Percentiles rank a stretch among this genome's conserved stretches.
Evolutionary conservation across 2,797 vertebrate genomes (phyloP).

Genomic region (Phoebastria nigripes): DNA sequence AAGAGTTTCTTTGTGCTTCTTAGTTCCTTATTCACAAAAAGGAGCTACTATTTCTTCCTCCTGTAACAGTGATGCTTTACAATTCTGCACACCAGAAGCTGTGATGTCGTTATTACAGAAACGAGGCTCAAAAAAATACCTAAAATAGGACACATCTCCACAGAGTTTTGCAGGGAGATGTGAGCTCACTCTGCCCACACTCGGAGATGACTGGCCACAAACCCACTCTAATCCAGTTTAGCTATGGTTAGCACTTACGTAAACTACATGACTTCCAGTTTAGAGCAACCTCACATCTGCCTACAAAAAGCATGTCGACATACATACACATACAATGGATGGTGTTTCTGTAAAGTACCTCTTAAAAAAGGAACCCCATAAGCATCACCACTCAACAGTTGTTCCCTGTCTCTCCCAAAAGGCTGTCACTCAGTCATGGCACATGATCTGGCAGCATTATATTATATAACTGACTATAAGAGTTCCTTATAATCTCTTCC

Average conservation of each 20-base stretch:
- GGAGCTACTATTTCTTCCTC: not conserved
- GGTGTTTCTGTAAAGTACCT: not conserved
- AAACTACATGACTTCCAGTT: slow-evolving; percentile 43
- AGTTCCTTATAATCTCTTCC: not conserved
- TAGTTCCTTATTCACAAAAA: not conserved
- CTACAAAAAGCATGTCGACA: slow-evolving; percentile 22
- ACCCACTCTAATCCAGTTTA: slow-evolving; percentile 57
- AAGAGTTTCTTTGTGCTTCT: not conserved
- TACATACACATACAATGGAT: not conserved
- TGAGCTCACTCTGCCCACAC: slow-evolving; percentile 56
- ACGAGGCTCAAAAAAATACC: not conserved
- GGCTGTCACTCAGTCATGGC: not conserved
- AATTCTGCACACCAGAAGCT: not conserved
- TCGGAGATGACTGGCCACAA: slow-evolving; percentile 45
- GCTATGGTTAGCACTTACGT: slow-evolving; percentile 56
- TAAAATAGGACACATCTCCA: slow-evolving; percentile 23
- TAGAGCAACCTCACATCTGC: slow-evolving; percentile 42
- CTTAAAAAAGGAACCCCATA: not conserved
- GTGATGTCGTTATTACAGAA: slow-evolving; percentile 16
- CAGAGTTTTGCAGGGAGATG: slow-evolving; percentile 15
- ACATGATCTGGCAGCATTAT: not conserved
- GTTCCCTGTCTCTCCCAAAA: not conserved
- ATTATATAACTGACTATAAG: not conserved
- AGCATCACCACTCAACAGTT: not conserved
- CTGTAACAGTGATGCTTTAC: not conserved